Evolutionary conservation across 2,113 vertebrate genomes (phyloP).

Genomic region (Toxotes chatareus): DNA sequence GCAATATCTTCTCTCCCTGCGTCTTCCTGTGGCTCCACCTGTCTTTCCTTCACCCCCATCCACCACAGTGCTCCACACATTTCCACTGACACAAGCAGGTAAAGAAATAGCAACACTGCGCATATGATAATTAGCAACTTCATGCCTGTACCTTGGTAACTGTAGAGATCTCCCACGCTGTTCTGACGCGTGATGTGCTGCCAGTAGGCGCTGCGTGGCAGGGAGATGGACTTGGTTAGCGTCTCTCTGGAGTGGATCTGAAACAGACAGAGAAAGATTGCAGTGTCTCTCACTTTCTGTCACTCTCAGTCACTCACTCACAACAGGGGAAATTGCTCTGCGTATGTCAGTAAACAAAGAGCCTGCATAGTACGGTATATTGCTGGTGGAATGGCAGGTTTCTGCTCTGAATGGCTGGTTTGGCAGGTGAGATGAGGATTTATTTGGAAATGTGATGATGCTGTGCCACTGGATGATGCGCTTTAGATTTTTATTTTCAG

Average conservation of each 20-base stretch:
- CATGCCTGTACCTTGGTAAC: conserved; percentile 92
- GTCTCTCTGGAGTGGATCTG: conserved; percentile 94
- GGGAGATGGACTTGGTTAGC: conserved; percentile 95
- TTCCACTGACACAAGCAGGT: conserved; percentile 28
- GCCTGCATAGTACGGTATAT: neutral
- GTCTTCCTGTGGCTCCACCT: conserved; percentile 4
- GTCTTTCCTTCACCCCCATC: neutral
- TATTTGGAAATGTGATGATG: conserved; percentile 10
- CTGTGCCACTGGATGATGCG: neutral
- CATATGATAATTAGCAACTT: conserved; percentile 54
- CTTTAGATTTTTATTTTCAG: conserved; percentile 18
- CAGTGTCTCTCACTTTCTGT: conserved; percentile 42
- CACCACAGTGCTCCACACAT: neutral
- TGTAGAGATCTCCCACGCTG: conserved; percentile 97
- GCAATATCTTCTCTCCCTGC: neutral
- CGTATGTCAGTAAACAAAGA: conserved; percentile 39
- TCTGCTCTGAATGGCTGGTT: conserved; percentile 30
- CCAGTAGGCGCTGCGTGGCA: conserved; percentile 98
- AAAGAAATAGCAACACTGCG: conserved; percentile 14
- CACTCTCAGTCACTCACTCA: conserved; percentile 54
- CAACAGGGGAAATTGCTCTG: conserved; percentile 33
- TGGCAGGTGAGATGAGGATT: conserved; percentile 20
- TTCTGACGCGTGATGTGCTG: conserved; percentile 98
- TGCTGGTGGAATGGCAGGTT: conserved; percentile 18
- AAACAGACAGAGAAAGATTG: conserved; percentile 73